These are phyloP conservation scores for Melanostoma scalare DNA, from an alignment of 2,888 invertebrate genomes.

Conservation along the genomic window DNA sequence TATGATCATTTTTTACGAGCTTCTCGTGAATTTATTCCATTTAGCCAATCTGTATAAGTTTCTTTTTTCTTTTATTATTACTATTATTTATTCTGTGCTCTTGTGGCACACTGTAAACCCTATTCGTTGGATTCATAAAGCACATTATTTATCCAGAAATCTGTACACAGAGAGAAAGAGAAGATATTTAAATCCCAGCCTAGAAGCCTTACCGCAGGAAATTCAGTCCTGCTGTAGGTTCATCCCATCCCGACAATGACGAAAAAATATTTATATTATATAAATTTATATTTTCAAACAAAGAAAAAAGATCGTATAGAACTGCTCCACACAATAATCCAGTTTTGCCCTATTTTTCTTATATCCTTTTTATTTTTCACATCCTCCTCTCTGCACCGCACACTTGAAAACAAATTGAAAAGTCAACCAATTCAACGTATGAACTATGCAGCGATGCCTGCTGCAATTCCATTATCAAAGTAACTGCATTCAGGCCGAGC, in stretches of 20 bases:
- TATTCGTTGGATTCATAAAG: conserved; percentile 59
- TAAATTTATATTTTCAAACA: conserved; percentile 2
- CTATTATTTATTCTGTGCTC: background rate
- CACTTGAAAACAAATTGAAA: conserved; percentile 72
- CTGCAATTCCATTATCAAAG: conserved; percentile 57
- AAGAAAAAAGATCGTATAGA: conserved; percentile 35
- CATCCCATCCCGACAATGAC: background rate
- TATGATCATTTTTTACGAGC: conserved; percentile 59
- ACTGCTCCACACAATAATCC: conserved; percentile 55
- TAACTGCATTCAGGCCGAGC: conserved; percentile 13
- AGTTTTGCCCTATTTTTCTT: conserved; percentile 42
- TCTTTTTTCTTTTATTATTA: conserved; percentile 2
- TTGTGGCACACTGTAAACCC: conserved; percentile 29
- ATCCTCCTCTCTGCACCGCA: conserved; percentile 34
- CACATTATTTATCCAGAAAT: conserved; percentile 61
- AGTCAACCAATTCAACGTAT: conserved; percentile 71
- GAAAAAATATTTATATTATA: background rate
- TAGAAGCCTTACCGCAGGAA: conserved; percentile 47
- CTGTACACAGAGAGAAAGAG: conserved; percentile 1
- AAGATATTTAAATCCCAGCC: conserved; percentile 53
- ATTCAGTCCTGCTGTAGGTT: conserved; percentile 37
- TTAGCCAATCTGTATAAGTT: conserved; percentile 44
- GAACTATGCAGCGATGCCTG: conserved; percentile 51
- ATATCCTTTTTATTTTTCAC: conserved; percentile 39
- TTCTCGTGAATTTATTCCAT: conserved; percentile 55